Evolutionary conservation across 2,888 invertebrate genomes (phyloP), one percentile per base, ranked within the genome.

Genomic region (Melipona beecheii): DNA sequence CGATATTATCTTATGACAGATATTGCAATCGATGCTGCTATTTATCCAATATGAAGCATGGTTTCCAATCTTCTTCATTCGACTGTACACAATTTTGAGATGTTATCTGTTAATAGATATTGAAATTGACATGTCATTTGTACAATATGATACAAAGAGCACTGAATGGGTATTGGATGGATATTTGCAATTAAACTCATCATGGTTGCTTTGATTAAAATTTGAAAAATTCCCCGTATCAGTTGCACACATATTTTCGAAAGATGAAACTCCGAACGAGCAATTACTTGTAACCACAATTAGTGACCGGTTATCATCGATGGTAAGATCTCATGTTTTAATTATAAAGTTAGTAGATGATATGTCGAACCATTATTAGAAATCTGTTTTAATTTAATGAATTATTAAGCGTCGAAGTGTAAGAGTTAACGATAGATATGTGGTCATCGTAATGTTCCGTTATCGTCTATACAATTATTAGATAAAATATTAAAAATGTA

Each of bases 121-220:
- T 65, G 49, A 71, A 56, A 56, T 65, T 65, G 65, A 78, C 49
- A 64, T 50, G 64, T 56, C 70, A 62, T 65, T 71, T 49, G 64
- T 15, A 62, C 56, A 17, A 4, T 50, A 17, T 3, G 15, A 50
- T 24, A 21, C 4, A 50, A 27, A 24, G 52, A 15, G 36, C 36
- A 43, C 56, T 17, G 50, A 31, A 31, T 50, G 50, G 50, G 36
- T 15, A n/a, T 43, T 27, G 24, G 58, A 15, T 49, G 62, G 31
- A 36, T 49, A 27, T 75, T 27, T 31, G 36, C 70, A 70, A 77
- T 77, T 77, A 70, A 70, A 69, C 24, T 60, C 52, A 62, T 75
- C 2, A 13, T 49, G 49, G 58, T 75, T 31, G 54, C 13, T 52
- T 73, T 36, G n/a, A 52, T 56, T 54, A 66, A 66, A 75, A 66